Base-by-base conservation (phyloP, 1,140 invertebrate species). In the Sminthurinus signatus region DNA sequence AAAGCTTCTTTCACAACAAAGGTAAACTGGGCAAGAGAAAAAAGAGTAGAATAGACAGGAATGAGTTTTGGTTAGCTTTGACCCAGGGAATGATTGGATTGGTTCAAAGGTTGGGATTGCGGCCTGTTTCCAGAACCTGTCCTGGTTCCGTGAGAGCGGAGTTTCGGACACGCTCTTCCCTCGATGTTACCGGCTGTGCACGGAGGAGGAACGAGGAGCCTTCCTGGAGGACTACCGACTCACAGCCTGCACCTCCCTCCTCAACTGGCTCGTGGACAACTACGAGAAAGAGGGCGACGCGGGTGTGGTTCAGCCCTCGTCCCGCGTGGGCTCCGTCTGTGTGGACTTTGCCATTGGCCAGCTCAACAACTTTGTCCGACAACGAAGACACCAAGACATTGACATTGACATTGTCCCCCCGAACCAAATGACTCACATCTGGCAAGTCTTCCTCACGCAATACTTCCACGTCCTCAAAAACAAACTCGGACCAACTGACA, bases 181-280 rank as follows among this genome's bases (percentile, higher is more conserved):
- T 0, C 81, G 93, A 36, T 92, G 89, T 72, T 94, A 91, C 76
- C 89, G 91, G 62, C 83, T 91, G 36, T 87, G 86, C 74, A 86
- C 86, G 76, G 85, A 86, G 12, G 92, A 95, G 71, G 93, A 94
- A 73, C 83, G 91, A 83, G 84, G 66, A 86, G 90, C 62, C 93
- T 96, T 96, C 73, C 81, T 92, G 48, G 89, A 94, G 66, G 91
- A 96, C 76, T 96, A 89, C 73, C 86, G 91, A 73, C 79, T 91
- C 43, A 93, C 90, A 1, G 87, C 90, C 5, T 95, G 92, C 73
- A 82, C 92, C 59, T 86, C 86, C 69, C 77, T 93, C 17, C 77
- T 95, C 12, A 88, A 89, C 75, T 88, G 85, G 82, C 76, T 92
- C 31, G 79, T 84, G 0, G 78, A 81, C 32, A 81, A 79, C 55